Conservation (phyloP, 2,797 vertebrate genomes). For the Tauraco hartlaubi region DNA sequence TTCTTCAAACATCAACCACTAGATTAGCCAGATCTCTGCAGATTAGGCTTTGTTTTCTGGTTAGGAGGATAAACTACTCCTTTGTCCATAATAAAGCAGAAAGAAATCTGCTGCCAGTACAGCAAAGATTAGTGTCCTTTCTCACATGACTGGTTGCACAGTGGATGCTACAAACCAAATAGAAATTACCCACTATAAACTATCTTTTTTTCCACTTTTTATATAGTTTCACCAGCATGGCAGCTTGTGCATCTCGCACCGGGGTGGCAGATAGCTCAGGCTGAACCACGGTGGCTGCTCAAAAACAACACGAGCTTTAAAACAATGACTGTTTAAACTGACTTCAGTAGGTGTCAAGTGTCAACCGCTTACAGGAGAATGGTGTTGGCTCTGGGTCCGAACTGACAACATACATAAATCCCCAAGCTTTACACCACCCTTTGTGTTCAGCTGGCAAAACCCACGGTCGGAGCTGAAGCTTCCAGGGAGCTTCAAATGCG, state of each 20-base stretch:
- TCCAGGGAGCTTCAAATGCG: background rate
- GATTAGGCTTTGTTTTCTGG: constrained; percentile 48
- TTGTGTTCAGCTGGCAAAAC: background rate
- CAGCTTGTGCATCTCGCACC: background rate
- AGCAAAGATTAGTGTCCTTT: constrained; percentile 14
- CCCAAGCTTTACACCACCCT: background rate
- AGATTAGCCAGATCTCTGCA: constrained; percentile 54
- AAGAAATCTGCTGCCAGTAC: background rate
- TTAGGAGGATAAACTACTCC: constrained; percentile 9
- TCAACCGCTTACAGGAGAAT: constrained; percentile 16
- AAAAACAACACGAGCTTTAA: constrained; percentile 22
- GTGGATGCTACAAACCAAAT: background rate
- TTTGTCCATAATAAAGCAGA: background rate
- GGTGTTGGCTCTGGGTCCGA: constrained; percentile 31
- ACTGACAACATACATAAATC: constrained; percentile 11
- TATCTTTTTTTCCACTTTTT: background rate
- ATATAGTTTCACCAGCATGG: background rate
- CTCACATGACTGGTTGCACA: background rate
- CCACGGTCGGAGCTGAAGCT: background rate
- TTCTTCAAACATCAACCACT: background rate
- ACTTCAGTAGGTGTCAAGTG: constrained; percentile 29
- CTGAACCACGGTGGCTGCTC: background rate
- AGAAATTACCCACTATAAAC: background rate
- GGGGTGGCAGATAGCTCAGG: background rate
- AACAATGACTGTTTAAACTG: constrained; percentile 49